Base-by-base conservation (phyloP, 1,140 invertebrate genomes). In the Heliothis subflexa region DNA sequence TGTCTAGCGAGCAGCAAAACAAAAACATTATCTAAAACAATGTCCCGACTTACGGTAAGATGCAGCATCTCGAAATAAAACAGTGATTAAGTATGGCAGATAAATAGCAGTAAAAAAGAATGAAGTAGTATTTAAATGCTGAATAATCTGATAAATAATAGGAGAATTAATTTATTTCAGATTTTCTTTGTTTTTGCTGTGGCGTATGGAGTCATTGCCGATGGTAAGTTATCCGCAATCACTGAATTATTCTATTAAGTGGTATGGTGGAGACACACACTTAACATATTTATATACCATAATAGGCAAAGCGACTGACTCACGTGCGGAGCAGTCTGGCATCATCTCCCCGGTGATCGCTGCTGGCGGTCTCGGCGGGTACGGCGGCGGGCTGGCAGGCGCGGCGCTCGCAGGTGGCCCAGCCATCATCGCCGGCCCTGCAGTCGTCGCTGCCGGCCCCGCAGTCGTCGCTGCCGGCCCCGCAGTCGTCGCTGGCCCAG, bases 41-140 rank as follows among this genome's bases (percentile, higher is more conserved):
- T 94, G 92, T 93, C 89, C 86, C 90, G 87, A 77, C 85, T 92
- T 83, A 93, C 91, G 92, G 92, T 94, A 89, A 91, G 87, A 68
- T 64, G 14, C 55, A 50, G 49, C 28, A 76, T 73, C 49, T 12
- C 1, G 5, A 7, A 25, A 1, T 25, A 25, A 25, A 40, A 40
- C 7, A 33, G 7, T 33, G 33, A 33, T 33, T 40, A 40, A 40
- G 9, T 40, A 40, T 40, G 33, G 5, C 33, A 40, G 33, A 40
- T 7, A 59, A 28, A 28, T 28, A 28, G 4, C 4, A 59, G 33
- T 40, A 0, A 9, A 40, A 5, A 7, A 40, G 33, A 40, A 40
- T 40, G 5, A 40, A 40, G 33, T 33, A 33, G 7, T 33, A 33
- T 33, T 33, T 14, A 25, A 28, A 57, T 25, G 25, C 4, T 7